A percentile compares a stretch with the other conserved stretches of the same genome.
phyloP scores from a whole-genome alignment of 2,113 vertebrate genomes.

The Hydropotes inermis region DNA sequence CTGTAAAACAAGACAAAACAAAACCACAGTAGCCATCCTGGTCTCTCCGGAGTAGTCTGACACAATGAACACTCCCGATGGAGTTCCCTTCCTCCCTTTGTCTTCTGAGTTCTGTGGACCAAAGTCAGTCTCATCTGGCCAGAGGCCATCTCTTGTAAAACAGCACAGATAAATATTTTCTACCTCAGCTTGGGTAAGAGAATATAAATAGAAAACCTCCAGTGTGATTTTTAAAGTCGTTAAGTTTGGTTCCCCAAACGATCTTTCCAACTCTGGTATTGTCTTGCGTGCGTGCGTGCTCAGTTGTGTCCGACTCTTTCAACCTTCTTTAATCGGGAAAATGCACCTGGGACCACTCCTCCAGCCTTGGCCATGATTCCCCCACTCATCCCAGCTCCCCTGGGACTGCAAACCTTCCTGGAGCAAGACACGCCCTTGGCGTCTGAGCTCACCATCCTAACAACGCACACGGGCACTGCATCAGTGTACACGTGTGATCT shows the following conservation, averaged over 20 bases:
- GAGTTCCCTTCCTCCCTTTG: neutral
- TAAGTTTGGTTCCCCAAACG: conserved; percentile 2
- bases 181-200: conserved; percentile 19
- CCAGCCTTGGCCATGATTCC: rapidly evolving
- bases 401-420: rapidly evolving
- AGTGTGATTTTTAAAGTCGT: conserved; percentile 59
- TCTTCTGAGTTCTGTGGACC: neutral
- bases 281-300: neutral
- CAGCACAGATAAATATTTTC: conserved; percentile 52
- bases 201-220: neutral
- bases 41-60: rapidly evolving
- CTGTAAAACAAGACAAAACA: neutral
- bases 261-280: neutral
- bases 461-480: rapidly evolving
- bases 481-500: rapidly evolving
- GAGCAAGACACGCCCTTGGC: rapidly evolving
- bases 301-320: neutral
- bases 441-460: rapidly evolving
- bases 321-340: neutral
- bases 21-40: rapidly evolving
- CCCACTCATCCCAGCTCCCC: rapidly evolving
- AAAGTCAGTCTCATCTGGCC: neutral
- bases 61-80: rapidly evolving
- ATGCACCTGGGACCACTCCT: rapidly evolving
- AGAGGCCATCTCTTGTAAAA: conserved; percentile 35